A percentile compares a stretch with the other conserved stretches of the same genome.
phyloP scores from a whole-genome alignment of 2,888 invertebrate genomes.

The Drosophila emarginata region DNA sequence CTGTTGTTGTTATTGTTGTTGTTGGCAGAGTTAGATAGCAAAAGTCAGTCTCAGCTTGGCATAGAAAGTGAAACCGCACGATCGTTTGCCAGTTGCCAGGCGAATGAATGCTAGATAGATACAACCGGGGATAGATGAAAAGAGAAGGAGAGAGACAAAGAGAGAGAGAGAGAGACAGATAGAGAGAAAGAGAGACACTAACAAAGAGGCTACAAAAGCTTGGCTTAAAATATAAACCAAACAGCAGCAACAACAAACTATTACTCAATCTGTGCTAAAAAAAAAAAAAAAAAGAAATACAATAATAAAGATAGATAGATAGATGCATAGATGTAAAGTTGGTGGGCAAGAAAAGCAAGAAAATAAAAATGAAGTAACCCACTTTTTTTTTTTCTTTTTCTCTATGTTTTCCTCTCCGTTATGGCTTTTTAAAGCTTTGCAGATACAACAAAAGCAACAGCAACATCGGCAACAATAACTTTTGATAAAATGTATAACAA shows the following conservation, averaged over 20 bases:
- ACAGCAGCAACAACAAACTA: slow-evolving; percentile 62
- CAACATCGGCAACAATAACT: slow-evolving; percentile 42
- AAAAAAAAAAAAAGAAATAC: slow-evolving; percentile 49
- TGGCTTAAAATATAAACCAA: slow-evolving; percentile 70
- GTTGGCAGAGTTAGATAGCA: slow-evolving; percentile 61
- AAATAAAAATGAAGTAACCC: slow-evolving; percentile 76
- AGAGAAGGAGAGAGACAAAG: neutral
- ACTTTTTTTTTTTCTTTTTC: slow-evolving; percentile 53
- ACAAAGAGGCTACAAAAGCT: slow-evolving; percentile 45
- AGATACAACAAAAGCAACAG: slow-evolving; percentile 28
- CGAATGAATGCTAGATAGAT: slow-evolving; percentile 11
- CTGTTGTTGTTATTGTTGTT: slow-evolving; percentile 30
- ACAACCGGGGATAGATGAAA: neutral
- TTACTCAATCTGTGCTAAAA: slow-evolving; percentile 77
- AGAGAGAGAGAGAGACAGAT: neutral
- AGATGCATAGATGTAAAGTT: slow-evolving; percentile 61
- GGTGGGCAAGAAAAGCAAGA: slow-evolving; percentile 59
- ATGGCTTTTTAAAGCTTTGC: slow-evolving; percentile 55
- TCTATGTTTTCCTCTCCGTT: slow-evolving; percentile 35
- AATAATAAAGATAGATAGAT: slow-evolving; percentile 55
- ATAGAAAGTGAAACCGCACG: slow-evolving; percentile 74
- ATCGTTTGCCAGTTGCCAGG: slow-evolving; percentile 41
- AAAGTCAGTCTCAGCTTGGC: slow-evolving; percentile 61
- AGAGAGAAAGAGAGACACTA: neutral
- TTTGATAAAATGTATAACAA: slow-evolving; percentile 38